Base-by-base conservation (phyloP, 2,797 vertebrate species). In the Babyrousa celebensis region DNA sequence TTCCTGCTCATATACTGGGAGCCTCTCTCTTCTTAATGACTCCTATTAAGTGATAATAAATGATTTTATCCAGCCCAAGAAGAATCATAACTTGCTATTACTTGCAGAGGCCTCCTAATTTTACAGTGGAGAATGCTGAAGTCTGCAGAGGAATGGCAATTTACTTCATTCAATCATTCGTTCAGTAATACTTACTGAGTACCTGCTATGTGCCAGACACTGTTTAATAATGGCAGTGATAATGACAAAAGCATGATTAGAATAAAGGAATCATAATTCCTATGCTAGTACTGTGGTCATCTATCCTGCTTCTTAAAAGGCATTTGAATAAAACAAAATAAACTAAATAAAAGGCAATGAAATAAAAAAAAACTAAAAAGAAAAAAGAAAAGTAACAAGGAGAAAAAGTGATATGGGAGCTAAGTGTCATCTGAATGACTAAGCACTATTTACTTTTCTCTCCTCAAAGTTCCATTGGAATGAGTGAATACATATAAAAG, bases 381-480 rank as follows among this genome's bases (percentile, higher is more conserved):
- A 68, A 56, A 70, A 62, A 70, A 43, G 16, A 80, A 92, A 88
- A 87, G 56, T 36, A 90, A 56, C 48, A 86, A 40, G 86, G 54
- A 71, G 29, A 62, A 90, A 93, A 32, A 3, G 11, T 68, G 43
- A 60, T 65, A 29, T 56, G 63, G 27, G 52, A 82, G 43, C 25
- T 83, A 79, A 91, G 43, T 71, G 36, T 18, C 12, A 18, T 72
- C 62, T 93, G 60, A 29, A 29, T 72, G 9, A 65, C 20, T 60
- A 72, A 86, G n/a, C 40, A 83, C 15, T 2, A 54, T 93, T 75
- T 86, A 17, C 67, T 85, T 40, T 87, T 88, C 72, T 70, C 0
- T 89, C 1, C 25, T 67, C 18, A 91, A 60, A n/a, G 2, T 52
- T 85, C 12, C 16, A 40, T 12, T 23, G 9, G 20, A 10, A 48